Conservation (phyloP, 2,113 vertebrate genomes). For the Datnioides undecimradiatus region DNA sequence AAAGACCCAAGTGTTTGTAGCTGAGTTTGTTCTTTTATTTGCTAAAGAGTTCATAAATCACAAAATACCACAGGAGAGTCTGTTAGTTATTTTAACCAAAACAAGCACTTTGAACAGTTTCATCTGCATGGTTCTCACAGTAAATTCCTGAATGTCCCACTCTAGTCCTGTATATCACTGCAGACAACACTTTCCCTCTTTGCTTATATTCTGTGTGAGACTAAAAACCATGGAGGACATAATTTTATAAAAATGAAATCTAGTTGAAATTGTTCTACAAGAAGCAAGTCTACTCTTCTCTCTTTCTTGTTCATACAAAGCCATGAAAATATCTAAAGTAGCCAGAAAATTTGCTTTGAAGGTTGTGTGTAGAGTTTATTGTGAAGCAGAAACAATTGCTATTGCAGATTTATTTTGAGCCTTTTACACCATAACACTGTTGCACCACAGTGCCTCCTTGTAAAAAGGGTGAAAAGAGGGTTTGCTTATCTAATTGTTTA, state of each 20-base stretch:
- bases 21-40: not conserved
- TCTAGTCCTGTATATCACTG: not conserved
- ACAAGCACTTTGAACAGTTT: conserved; percentile 37
- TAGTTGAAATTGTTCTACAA: too few relatives aligned
- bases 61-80: not conserved
- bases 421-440: not conserved
- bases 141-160: not conserved
- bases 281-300: too few relatives aligned
- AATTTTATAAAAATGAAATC: too few relatives aligned
- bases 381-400: too few relatives aligned
- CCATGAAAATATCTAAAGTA: too few relatives aligned
- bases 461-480: not conserved
- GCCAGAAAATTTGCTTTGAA: too few relatives aligned
- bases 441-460: not conserved
- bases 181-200: not conserved
- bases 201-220: too few relatives aligned
- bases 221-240: too few relatives aligned
- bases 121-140: not conserved
- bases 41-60: not conserved
- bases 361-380: not conserved
- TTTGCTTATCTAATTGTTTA: not conserved
- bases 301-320: too few relatives aligned
- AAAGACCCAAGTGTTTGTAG: not conserved
- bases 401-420: not conserved
- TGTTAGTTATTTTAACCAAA: conserved; percentile 3